A percentile compares a stretch with the other conserved stretches of the same genome.
Conservation (phyloP, 2,113 vertebrate genomes). For the Aix galericulata region DNA sequence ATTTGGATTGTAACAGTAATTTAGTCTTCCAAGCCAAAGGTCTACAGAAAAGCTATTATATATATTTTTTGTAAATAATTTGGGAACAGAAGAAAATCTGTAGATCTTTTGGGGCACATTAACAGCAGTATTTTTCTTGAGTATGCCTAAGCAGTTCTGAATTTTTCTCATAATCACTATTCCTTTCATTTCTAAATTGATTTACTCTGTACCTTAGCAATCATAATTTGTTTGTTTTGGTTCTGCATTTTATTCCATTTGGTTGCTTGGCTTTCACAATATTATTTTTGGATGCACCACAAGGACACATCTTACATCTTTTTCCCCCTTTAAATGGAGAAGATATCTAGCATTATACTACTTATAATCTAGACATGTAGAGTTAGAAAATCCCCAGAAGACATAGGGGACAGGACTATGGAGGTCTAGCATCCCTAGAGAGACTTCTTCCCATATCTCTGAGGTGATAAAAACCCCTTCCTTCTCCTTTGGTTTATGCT, state of each 20-base stretch:
- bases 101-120: not conserved
- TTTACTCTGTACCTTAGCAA: not conserved
- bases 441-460: not conserved
- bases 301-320: not conserved
- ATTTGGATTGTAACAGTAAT: not conserved
- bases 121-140: not conserved
- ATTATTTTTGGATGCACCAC: conserved; percentile 8
- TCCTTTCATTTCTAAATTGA: not conserved
- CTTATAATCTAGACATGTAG: not conserved
- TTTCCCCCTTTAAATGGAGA: not conserved
- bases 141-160: not conserved
- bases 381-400: not conserved
- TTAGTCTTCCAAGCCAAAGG: not conserved
- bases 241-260: not conserved
- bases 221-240: not conserved
- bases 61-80: not conserved
- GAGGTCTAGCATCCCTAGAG: not conserved
- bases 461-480: not conserved
- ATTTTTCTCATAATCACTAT: not conserved
- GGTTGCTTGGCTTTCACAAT: not conserved
- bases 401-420: accelerated
- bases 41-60: not conserved
- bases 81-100: not conserved
- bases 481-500: not conserved
- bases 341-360: not conserved